phyloP scores from a whole-genome alignment of 2,888 invertebrate genomes.

The Peribatodes rhomboidaria region DNA sequence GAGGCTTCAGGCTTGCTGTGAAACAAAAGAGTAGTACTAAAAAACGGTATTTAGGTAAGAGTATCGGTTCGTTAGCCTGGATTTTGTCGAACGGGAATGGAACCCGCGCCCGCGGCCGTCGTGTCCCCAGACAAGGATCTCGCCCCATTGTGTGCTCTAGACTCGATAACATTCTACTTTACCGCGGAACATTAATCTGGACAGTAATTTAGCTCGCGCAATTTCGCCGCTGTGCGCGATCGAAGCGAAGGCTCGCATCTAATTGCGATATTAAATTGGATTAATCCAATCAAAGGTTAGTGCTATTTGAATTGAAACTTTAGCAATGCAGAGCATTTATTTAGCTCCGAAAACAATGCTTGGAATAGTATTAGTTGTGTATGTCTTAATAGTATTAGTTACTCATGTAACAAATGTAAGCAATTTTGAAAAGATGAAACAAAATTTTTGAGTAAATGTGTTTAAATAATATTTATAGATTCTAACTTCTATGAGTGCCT shows the following conservation, averaged over 20 bases:
- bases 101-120: slow-evolving; percentile 70
- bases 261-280: slow-evolving; percentile 17
- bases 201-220: slow-evolving; percentile 32
- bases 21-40: slow-evolving; percentile 53
- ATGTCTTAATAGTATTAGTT: neutral
- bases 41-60: slow-evolving; percentile 68
- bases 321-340: neutral
- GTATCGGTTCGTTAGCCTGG: slow-evolving; percentile 76
- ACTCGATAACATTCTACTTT: slow-evolving; percentile 74
- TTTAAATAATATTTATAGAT: too few species aligned
- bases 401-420: neutral
- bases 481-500: too few species aligned
- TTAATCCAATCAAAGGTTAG: slow-evolving; percentile 14
- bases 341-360: neutral
- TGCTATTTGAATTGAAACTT: slow-evolving; percentile 6
- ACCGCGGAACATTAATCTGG: slow-evolving; percentile 54
- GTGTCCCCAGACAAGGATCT: slow-evolving; percentile 79
- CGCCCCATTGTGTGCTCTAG: slow-evolving; percentile 76
- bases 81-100: slow-evolving; percentile 78
- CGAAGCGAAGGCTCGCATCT: slow-evolving; percentile 12
- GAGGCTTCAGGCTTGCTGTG: slow-evolving; percentile 26
- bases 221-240: slow-evolving; percentile 18
- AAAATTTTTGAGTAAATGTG: too few species aligned
- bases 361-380: too few species aligned
- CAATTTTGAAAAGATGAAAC: neutral